Evolutionary conservation across 2,113 vertebrate species (phyloP).

Genomic region (Pelvicachromis taeniatus): DNA sequence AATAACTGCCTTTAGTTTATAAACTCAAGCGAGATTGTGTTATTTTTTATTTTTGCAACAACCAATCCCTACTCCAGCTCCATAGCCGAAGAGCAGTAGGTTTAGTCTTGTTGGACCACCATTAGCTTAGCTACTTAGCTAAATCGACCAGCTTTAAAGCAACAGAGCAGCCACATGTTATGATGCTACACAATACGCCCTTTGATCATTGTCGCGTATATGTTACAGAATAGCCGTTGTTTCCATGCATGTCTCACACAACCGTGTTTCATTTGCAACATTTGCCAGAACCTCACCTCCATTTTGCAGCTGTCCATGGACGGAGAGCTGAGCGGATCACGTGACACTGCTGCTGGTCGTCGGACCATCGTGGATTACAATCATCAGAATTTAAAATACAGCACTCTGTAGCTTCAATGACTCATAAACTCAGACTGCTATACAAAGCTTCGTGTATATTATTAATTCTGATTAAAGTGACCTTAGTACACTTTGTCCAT

Average conservation of each 20-base stretch:
- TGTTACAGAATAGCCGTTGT: fast-evolving
- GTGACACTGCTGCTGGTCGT: slow-evolving; percentile 9
- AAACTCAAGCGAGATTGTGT: not conserved
- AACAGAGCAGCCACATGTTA: not conserved
- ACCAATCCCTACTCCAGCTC: not conserved
- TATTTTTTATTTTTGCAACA: not conserved
- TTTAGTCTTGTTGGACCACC: not conserved
- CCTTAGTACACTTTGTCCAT: not conserved
- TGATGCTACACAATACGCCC: fast-evolving
- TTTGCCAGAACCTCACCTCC: slow-evolving; percentile 50
- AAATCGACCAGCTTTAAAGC: not conserved
- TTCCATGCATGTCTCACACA: not conserved
- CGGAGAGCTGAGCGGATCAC: not conserved
- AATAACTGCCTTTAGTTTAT: not conserved
- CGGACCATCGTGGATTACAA: not conserved
- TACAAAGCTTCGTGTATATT: not conserved
- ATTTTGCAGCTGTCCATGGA: slow-evolving; percentile 48
- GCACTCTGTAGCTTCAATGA: no score
- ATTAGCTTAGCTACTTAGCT: slow-evolving; percentile 7
- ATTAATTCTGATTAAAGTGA: not conserved
- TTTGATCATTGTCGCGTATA: fast-evolving
- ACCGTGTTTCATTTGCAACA: not conserved
- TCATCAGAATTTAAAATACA: not conserved
- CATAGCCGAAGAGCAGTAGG: not conserved
- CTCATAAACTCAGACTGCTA: not conserved